Percentiles rank a stretch among this genome's conserved stretches.
Evolutionary conservation across 2,113 vertebrate genomes (phyloP).

Genomic region (Ptyas mucosa): DNA sequence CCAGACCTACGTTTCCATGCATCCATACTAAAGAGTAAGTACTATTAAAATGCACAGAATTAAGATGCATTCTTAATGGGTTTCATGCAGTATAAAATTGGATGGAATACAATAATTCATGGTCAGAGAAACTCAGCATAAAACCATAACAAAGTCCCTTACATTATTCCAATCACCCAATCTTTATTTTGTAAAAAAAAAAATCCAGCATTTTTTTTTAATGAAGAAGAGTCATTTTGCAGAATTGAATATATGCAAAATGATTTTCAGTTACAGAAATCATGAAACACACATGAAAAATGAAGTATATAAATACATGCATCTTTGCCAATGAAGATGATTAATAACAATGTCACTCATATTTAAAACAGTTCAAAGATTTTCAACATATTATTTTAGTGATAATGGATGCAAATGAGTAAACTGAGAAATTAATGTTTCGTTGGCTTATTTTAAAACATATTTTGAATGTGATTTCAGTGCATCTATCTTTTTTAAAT

Average conservation of each 20-base stretch:
- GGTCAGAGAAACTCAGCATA: neutral
- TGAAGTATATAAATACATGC: constrained; percentile 34
- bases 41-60: neutral
- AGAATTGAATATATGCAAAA: neutral
- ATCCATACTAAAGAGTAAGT: neutral
- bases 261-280: constrained; percentile 26
- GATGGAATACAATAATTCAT: neutral
- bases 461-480: neutral
- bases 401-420: neutral
- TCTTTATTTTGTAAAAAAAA: neutral
- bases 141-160: neutral
- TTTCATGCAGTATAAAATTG: neutral
- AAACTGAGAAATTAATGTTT: neutral
- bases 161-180: neutral
- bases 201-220: neutral
- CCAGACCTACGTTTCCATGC: neutral
- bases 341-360: neutral
- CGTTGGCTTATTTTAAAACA: neutral
- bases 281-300: constrained; percentile 37
- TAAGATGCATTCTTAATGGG: neutral
- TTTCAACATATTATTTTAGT: neutral
- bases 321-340: constrained; percentile 43
- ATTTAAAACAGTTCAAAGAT: constrained; percentile 1
- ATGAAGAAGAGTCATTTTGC: neutral
- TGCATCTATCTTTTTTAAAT: neutral